Conservation (phyloP, 2,888 invertebrate genomes). For the Enchytraeus crypticus region DNA sequence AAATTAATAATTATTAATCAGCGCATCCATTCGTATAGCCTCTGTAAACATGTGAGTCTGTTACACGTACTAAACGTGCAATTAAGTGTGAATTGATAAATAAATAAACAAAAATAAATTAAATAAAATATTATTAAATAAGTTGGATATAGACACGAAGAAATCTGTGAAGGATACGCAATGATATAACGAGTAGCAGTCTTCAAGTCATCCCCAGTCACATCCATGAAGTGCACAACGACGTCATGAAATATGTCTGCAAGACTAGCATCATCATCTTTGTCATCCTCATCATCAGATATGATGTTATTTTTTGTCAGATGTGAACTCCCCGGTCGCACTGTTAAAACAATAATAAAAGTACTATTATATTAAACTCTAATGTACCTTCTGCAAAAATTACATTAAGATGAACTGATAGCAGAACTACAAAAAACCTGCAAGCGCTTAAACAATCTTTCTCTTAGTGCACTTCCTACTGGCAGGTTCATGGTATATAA, state of each 20-base stretch:
- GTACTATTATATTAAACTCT: background rate
- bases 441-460: too few relatives aligned
- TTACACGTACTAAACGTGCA: too few relatives aligned
- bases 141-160: too few relatives aligned
- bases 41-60: too few relatives aligned
- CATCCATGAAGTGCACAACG: conserved; percentile 31
- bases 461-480: too few relatives aligned
- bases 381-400: background rate
- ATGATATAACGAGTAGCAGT: conserved; percentile 36
- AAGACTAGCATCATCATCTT: conserved; percentile 14
- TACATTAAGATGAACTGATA: background rate
- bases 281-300: too few relatives aligned
- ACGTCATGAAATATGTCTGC: conserved; percentile 33
- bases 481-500: too few relatives aligned
- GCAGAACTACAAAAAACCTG: background rate
- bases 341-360: background rate
- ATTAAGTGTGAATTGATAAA: too few relatives aligned
- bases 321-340: background rate
- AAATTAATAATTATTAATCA: too few relatives aligned
- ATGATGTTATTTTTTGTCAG: background rate
- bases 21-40: too few relatives aligned
- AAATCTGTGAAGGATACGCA: conserved; percentile 46
- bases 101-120: too few relatives aligned
- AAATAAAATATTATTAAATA: too few relatives aligned
- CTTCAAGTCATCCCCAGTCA: conserved; percentile 30